Conservation (phyloP, 2,113 vertebrate genomes). For the Chaetops frenatus region DNA sequence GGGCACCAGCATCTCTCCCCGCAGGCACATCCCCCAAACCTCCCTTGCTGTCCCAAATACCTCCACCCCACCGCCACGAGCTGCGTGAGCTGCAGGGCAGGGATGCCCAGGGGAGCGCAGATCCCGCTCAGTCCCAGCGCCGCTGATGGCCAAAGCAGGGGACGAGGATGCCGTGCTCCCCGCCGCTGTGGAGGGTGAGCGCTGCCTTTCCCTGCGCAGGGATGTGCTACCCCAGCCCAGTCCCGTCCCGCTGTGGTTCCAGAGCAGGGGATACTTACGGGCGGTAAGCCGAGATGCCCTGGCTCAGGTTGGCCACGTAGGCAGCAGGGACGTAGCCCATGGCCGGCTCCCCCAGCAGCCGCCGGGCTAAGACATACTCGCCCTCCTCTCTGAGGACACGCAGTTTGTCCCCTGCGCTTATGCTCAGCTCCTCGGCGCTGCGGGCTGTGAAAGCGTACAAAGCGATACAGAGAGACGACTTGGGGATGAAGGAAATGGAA, state of each 20-base stretch:
- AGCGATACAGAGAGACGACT: slow-evolving; percentile 71
- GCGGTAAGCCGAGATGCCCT: slow-evolving; percentile 77
- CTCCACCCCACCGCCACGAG: neutral
- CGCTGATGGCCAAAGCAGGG: neutral
- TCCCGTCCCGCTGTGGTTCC: neutral
- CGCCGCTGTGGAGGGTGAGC: fast-evolving
- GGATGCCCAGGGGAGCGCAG: neutral
- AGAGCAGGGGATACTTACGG: slow-evolving; percentile 72
- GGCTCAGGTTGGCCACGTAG: slow-evolving; percentile 77
- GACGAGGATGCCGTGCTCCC: fast-evolving
- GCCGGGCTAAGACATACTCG: slow-evolving; percentile 79
- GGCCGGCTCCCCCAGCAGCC: slow-evolving; percentile 77
- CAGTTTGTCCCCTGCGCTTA: slow-evolving; percentile 82
- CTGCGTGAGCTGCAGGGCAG: neutral
- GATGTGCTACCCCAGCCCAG: fast-evolving
- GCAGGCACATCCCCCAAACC: fast-evolving
- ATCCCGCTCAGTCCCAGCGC: neutral
- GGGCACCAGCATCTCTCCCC: neutral
- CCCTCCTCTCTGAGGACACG: slow-evolving; percentile 83
- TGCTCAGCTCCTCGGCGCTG: slow-evolving; percentile 80
- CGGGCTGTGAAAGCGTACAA: slow-evolving; percentile 84
- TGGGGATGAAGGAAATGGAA: slow-evolving; percentile 44
- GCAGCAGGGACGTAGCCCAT: slow-evolving; percentile 82
- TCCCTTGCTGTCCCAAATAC: neutral
- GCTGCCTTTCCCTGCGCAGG: neutral